Evolutionary conservation across 2,797 vertebrate genomes (phyloP).

Genomic region (Coendou prehensilis): DNA sequence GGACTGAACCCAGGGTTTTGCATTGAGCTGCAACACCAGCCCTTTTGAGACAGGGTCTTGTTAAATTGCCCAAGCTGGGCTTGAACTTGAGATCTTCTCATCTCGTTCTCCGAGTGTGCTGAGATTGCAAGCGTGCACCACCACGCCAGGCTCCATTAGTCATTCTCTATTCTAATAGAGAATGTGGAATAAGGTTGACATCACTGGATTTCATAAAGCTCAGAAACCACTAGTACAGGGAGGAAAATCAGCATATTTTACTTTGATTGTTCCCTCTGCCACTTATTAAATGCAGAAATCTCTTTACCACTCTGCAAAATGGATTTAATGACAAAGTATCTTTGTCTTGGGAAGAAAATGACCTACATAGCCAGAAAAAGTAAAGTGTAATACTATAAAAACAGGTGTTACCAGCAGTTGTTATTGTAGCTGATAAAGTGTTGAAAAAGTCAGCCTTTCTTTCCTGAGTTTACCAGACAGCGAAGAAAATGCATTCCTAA

Average conservation of each 20-base stretch:
- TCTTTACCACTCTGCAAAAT: neutral
- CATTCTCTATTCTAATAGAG: neutral
- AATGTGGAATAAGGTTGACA: neutral
- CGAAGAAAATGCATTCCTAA: neutral
- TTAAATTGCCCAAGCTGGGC: neutral
- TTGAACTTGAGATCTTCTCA: neutral
- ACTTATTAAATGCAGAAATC: neutral
- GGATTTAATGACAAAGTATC: neutral
- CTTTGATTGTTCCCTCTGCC: neutral
- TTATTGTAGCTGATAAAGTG: neutral
- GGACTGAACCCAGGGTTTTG: neutral
- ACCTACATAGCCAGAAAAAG: slow-evolving; percentile 24
- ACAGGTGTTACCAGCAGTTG: slow-evolving; percentile 27
- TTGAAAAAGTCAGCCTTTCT: slow-evolving; percentile 40
- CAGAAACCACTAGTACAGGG: neutral
- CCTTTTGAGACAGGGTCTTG: neutral
- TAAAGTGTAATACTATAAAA: slow-evolving; percentile 21
- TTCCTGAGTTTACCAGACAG: neutral
- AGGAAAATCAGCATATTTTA: slow-evolving; percentile 24
- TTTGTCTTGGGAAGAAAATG: slow-evolving; percentile 24
- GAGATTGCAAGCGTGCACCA: neutral
- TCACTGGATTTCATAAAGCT: slow-evolving; percentile 34
- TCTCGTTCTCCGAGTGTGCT: neutral
- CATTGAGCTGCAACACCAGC: neutral
- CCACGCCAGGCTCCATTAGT: neutral